Evolutionary conservation across 2,888 invertebrate genomes (phyloP).

Genomic region (Euproctis similis): DNA sequence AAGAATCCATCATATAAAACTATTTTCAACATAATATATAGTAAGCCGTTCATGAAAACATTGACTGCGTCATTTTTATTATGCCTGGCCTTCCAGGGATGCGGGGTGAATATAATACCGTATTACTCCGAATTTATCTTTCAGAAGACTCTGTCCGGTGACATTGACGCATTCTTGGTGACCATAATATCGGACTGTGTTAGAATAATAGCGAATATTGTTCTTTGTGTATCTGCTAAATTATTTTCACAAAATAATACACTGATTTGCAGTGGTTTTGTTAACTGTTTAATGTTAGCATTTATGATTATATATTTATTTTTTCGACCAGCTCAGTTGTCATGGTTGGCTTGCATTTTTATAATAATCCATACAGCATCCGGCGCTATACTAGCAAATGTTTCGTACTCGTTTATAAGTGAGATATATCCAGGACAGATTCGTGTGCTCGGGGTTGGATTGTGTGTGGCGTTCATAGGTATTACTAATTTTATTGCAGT

Average conservation of each 20-base stretch:
- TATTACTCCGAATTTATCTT: slow-evolving; percentile 41
- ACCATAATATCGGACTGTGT: slow-evolving; percentile 37
- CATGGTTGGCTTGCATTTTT: slow-evolving; percentile 30
- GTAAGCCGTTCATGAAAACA: slow-evolving; percentile 32
- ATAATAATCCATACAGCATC: slow-evolving; percentile 31
- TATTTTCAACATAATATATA: too few species aligned
- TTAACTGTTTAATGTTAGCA: slow-evolving; percentile 22
- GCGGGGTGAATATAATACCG: slow-evolving; percentile 36
- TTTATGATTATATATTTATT: slow-evolving; percentile 27
- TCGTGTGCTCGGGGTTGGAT: slow-evolving; percentile 37
- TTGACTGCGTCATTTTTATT: slow-evolving; percentile 22
- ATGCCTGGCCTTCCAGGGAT: slow-evolving; percentile 30
- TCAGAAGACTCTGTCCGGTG: slow-evolving; percentile 30
- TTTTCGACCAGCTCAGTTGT: slow-evolving; percentile 21
- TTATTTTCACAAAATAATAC: slow-evolving; percentile 29
- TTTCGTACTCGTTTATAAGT: slow-evolving; percentile 40
- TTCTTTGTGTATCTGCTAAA: slow-evolving; percentile 29
- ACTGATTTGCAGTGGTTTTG: slow-evolving; percentile 25
- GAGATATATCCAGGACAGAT: slow-evolving; percentile 42
- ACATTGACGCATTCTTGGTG: slow-evolving; percentile 32
- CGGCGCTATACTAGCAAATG: slow-evolving; percentile 26
- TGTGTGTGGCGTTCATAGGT: slow-evolving; percentile 31
- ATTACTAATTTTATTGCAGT: slow-evolving; percentile 37
- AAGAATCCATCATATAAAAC: too few species aligned
- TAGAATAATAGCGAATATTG: slow-evolving; percentile 20